phyloP scores from a whole-genome alignment of 2,797 vertebrate genomes.

The Ctenochaetus hawaiiensis region DNA sequence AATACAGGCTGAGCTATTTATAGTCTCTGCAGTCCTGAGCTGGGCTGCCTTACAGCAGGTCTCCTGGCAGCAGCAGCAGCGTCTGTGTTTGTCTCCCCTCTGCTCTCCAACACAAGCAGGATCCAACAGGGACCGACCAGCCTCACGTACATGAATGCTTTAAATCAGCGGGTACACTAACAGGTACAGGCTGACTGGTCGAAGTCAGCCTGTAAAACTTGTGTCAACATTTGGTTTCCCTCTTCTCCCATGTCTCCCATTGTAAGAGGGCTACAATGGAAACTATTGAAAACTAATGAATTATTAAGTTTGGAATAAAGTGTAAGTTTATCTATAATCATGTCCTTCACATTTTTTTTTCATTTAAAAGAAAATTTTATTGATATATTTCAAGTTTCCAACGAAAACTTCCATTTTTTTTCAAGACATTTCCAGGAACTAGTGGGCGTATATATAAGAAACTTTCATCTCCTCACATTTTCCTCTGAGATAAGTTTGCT shows the following conservation, averaged over 20 bases:
- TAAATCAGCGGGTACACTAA: conserved; percentile 28
- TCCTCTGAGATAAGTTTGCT: too few species aligned
- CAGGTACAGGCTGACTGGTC: neutral
- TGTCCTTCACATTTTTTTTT: neutral
- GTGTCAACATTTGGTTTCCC: neutral
- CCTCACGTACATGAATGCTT: conserved; percentile 12
- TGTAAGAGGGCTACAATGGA: too few species aligned
- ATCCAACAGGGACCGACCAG: conserved; percentile 30
- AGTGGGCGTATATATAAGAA: too few species aligned
- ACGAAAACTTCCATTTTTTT: neutral
- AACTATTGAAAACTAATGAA: too few species aligned
- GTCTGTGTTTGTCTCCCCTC: conserved; percentile 45
- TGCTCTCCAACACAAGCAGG: conserved; percentile 24
- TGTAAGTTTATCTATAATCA: too few species aligned
- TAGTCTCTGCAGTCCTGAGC: conserved; percentile 79
- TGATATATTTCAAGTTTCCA: neutral
- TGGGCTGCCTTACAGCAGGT: conserved; percentile 69
- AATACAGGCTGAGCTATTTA: conserved; percentile 75
- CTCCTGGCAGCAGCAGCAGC: conserved; percentile 62
- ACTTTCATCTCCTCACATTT: too few species aligned
- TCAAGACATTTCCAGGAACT: neutral
- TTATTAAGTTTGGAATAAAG: too few species aligned
- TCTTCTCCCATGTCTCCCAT: neutral
- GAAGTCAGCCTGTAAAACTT: neutral
- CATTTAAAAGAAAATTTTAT: neutral